Percentiles rank a stretch among this genome's conserved stretches.
These are phyloP conservation scores for Chromis chromis DNA, from an alignment of 2,797 vertebrate genomes.

Conservation along the genomic window DNA sequence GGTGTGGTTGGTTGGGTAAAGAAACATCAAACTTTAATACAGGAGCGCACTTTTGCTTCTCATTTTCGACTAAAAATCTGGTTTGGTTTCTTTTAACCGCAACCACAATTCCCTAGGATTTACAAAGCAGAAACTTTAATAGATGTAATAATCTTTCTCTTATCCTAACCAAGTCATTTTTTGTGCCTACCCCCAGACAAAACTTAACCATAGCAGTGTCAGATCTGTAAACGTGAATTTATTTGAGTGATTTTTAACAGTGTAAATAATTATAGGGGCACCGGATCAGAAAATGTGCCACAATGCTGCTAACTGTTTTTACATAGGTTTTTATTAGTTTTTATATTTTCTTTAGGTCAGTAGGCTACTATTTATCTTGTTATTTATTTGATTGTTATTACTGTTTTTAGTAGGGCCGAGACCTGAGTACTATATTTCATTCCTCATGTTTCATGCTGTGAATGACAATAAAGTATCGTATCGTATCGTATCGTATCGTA, in stretches of 20 bases:
- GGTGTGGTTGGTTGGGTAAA: background rate
- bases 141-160: too few species aligned
- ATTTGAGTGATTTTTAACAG: background rate
- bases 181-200: background rate
- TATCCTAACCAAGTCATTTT: background rate
- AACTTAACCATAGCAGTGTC: background rate
- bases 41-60: background rate
- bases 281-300: background rate
- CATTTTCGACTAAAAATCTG: background rate
- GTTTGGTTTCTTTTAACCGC: background rate
- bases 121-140: too few species aligned
- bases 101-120: background rate
- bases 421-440: too few species aligned
- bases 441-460: too few species aligned
- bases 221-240: background rate
- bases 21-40: slow-evolving; percentile 3
- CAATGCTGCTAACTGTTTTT: too few species aligned
- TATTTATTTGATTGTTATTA: too few species aligned
- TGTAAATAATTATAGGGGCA: background rate
- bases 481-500: too few species aligned
- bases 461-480: too few species aligned
- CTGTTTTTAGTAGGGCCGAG: too few species aligned
- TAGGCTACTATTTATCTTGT: too few species aligned
- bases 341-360: too few species aligned
- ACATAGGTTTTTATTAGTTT: too few species aligned